These are phyloP conservation scores for Drosophila funebris DNA, from an alignment of 1,140 invertebrate genomes.

Conservation along the genomic window DNA sequence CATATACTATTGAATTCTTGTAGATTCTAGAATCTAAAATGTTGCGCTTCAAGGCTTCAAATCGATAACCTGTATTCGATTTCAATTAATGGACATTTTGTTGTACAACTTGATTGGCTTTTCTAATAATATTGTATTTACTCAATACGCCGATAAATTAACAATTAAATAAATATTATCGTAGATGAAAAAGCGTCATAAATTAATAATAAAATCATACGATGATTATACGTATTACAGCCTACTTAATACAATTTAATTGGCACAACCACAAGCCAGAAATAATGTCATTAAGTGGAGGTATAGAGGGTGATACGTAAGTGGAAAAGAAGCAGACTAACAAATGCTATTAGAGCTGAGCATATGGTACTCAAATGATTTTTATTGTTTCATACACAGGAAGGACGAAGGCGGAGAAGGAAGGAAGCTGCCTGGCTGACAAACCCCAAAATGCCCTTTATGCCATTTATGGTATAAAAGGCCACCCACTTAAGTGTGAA, in stretches of 20 bases:
- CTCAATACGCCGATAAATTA: not conserved
- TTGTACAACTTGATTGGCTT: not conserved
- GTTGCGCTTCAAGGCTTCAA: no score
- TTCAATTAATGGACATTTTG: no score
- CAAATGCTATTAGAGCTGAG: constrained; percentile 42
- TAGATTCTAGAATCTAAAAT: no score
- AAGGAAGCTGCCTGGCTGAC: constrained; percentile 17
- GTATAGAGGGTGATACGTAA: not conserved
- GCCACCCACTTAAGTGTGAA: constrained; percentile 73
- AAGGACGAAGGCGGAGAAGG: not conserved
- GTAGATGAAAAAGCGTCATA: constrained; percentile 6
- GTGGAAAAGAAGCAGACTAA: not conserved
- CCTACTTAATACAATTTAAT: constrained; percentile 40
- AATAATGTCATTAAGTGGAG: not conserved
- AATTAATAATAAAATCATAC: constrained; percentile 47
- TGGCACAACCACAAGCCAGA: constrained; percentile 14
- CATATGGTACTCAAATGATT: constrained; percentile 42
- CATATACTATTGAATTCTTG: no score
- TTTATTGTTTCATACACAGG: constrained; percentile 30
- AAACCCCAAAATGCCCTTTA: constrained; percentile 57
- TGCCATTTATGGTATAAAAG: constrained; percentile 48
- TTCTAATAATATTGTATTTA: not conserved
- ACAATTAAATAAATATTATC: constrained; percentile 1
- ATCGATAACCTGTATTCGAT: no score
- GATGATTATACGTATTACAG: constrained; percentile 30